phyloP scores from a whole-genome alignment of 2,888 invertebrate species.

The Athalia rosae region DNA sequence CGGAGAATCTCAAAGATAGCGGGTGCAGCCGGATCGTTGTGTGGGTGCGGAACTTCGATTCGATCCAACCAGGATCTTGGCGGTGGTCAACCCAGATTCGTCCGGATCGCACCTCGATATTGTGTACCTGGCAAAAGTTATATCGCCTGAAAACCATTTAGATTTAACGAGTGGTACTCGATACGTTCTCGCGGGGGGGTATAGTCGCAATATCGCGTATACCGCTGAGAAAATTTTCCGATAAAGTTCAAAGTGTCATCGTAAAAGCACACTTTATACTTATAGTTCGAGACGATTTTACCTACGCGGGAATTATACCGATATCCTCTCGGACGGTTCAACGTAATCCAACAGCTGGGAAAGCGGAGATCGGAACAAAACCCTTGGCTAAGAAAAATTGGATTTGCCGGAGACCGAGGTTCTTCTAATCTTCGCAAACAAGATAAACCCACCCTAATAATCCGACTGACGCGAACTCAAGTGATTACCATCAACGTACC shows the following conservation, averaged over 20 bases:
- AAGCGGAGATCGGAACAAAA: background rate
- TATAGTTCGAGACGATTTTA: slow-evolving; percentile 1
- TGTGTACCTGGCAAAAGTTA: background rate
- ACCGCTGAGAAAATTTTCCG: slow-evolving; percentile 34
- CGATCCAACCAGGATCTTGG: background rate
- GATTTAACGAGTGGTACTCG: slow-evolving; percentile 39
- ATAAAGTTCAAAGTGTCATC: slow-evolving; percentile 34
- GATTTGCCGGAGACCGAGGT: slow-evolving; percentile 16
- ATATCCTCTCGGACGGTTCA: slow-evolving; percentile 5
- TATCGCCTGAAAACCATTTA: slow-evolving; percentile 6
- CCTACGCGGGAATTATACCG: slow-evolving; percentile 1
- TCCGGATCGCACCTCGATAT: slow-evolving; percentile 23
- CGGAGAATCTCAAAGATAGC: background rate
- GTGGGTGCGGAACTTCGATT: background rate
- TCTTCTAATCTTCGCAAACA: slow-evolving; percentile 30
- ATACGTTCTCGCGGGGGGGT: slow-evolving; percentile 37
- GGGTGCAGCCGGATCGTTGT: no score
- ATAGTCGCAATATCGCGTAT: slow-evolving; percentile 30
- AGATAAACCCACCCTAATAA: slow-evolving; percentile 21
- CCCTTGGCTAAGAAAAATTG: background rate
- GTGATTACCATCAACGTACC: slow-evolving; percentile 27
- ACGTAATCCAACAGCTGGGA: background rate
- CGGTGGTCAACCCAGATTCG: background rate
- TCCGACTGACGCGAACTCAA: slow-evolving; percentile 26
- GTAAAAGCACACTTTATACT: slow-evolving; percentile 20